Percentiles rank a stretch among this genome's conserved stretches.
These are phyloP conservation scores for Brachionichthys hirsutus DNA, from an alignment of 2,113 vertebrate genomes.

Conservation along the genomic window DNA sequence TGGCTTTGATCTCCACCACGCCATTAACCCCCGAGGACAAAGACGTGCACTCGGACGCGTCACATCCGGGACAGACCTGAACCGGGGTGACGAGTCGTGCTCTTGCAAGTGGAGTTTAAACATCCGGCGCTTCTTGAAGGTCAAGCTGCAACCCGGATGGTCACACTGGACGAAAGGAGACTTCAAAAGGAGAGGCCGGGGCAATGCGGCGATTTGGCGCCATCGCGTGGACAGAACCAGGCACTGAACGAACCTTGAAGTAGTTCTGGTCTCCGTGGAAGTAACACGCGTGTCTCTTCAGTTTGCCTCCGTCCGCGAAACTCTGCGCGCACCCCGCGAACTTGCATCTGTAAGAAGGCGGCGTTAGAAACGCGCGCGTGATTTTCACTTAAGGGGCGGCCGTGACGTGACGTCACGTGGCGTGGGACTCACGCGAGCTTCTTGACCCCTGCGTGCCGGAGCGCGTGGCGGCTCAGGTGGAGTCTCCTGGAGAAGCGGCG, in stretches of 20 bases:
- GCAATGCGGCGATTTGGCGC: constrained; percentile 13
- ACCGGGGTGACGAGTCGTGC: constrained; percentile 50
- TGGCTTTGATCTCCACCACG: neutral
- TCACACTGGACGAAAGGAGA: constrained; percentile 57
- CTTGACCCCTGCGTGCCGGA: constrained; percentile 61
- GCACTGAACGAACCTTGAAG: constrained; percentile 70
- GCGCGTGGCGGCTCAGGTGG: constrained; percentile 70
- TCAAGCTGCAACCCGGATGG: constrained; percentile 59
- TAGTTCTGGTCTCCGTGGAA: constrained; percentile 60
- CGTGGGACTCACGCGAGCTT: constrained; percentile 55
- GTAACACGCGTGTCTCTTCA: constrained; percentile 69
- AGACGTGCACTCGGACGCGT: neutral
- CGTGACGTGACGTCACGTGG: fast-evolving
- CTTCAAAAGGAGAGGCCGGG: no score
- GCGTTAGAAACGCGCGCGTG: neutral
- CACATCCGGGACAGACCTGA: constrained; percentile 63
- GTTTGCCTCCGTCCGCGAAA: constrained; percentile 44
- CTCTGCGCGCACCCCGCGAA: constrained; percentile 41
- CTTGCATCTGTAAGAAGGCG: constrained; percentile 61
- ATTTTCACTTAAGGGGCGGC: no score
- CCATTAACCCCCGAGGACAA: neutral
- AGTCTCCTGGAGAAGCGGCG: constrained; percentile 64
- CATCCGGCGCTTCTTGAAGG: constrained; percentile 73
- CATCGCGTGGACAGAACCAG: constrained; percentile 24
- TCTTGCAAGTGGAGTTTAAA: constrained; percentile 66